A percentile compares a stretch with the other conserved stretches of the same genome.
Conservation (phyloP, 2,113 vertebrate species). For the Brienomyrus brachyistius region DNA sequence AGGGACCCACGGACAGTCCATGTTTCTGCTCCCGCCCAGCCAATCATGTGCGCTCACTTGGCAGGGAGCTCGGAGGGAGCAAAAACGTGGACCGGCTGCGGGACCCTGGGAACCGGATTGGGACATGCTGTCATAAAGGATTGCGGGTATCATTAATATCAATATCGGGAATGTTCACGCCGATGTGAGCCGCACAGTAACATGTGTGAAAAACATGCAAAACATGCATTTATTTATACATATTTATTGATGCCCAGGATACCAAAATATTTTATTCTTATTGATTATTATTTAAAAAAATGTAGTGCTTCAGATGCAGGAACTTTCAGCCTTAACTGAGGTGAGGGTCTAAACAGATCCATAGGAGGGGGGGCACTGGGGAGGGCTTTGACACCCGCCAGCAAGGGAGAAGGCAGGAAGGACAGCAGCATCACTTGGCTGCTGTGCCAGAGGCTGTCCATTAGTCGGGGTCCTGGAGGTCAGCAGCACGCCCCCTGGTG, state of each 20-base stretch:
- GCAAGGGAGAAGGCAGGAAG: background rate
- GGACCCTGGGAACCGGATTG: background rate
- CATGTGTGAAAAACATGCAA: background rate
- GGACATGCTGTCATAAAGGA: background rate
- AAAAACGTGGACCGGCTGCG: background rate
- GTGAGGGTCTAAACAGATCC: background rate
- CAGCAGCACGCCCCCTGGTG: background rate
- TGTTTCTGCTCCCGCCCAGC: background rate
- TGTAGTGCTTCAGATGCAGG: background rate
- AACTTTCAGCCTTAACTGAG: background rate
- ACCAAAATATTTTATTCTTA: background rate
- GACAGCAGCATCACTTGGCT: background rate
- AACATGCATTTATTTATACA: background rate
- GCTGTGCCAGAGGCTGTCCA: background rate
- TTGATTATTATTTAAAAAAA: background rate
- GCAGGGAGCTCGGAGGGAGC: background rate
- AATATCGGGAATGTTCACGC: background rate
- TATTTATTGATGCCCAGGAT: background rate
- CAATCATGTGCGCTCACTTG: too few relatives aligned
- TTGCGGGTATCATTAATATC: background rate
- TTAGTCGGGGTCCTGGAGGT: background rate
- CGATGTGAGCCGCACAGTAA: background rate
- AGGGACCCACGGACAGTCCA: background rate
- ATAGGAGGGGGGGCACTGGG: background rate
- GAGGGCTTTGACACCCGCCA: background rate